These are phyloP conservation scores for Laupala kohalensis DNA, from an alignment of 1,140 invertebrate genomes.

Conservation along the genomic window DNA sequence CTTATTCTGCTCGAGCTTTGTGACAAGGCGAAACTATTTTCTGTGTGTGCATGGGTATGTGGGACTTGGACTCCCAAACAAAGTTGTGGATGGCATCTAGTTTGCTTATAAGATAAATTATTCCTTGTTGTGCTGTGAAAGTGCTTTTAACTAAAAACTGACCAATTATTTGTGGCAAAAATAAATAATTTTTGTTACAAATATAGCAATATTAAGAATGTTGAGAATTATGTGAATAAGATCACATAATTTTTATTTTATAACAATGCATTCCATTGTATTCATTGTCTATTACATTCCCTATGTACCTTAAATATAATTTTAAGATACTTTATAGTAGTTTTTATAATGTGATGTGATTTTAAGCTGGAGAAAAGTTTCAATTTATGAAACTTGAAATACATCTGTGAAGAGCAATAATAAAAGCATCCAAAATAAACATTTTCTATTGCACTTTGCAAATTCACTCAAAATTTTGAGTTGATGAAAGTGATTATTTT, in stretches of 20 bases:
- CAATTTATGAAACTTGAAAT: background rate
- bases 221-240: background rate
- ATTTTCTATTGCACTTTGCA: background rate
- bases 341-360: background rate
- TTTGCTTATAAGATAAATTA: background rate
- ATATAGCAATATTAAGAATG: background rate
- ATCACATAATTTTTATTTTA: background rate
- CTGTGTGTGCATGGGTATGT: background rate
- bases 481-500: no score
- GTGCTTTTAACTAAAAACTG: background rate
- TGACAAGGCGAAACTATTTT: background rate
- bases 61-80: background rate
- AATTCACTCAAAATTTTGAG: no score
- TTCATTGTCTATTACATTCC: background rate
- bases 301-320: background rate
- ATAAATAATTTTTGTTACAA: background rate
- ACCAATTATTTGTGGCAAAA: background rate
- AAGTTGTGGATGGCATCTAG: background rate
- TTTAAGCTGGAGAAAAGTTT: background rate
- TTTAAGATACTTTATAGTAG: background rate
- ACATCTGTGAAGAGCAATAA: background rate
- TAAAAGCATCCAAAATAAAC: background rate
- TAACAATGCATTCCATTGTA: background rate
- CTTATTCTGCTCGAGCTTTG: slow-evolving; percentile 13
- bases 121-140: background rate